Base-by-base conservation (phyloP, 1,140 invertebrate genomes). In the Cecropterus lyciades region DNA sequence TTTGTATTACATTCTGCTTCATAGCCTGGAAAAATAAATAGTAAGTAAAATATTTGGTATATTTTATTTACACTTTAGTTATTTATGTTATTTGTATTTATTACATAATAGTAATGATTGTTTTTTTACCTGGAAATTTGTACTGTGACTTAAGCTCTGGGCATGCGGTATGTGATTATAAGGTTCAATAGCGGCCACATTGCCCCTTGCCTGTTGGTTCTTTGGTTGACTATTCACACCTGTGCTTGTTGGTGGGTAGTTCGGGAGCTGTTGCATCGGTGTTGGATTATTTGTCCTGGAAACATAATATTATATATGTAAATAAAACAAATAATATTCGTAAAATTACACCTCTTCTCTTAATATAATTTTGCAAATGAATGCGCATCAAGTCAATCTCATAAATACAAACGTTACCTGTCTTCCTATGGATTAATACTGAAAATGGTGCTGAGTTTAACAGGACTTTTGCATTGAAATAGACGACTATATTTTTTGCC, bases 111-210 rank as follows among this genome's bases (percentile, higher is more conserved):
- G 7, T 7, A 30, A 30, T 4, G 27, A 5, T 30, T 30, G 27
- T 30, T 63, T 53, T n/a, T 1, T 76, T 80, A 92, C 92, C 85
- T 93, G 92, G 68, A 91, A 89, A 65, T 93, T 92, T 20, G 82
- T 82, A 60, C 87, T 90, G 78, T 92, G 89, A 65, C 85, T 93
- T 71, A 94, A 93, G 65, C 94, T 94, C 67, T 93, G 94, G 60
- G 94, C 94, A 69, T 95, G 95, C 7, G 96, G 96, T 73, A 96
- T 95, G 77, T 97, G 96, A 74, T 97, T 97, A 78, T 97, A 98
- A 0, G 97, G 97, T 80, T 98, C 97, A 1, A 98, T 96, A 6
- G 97, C 97, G 0, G 97, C 97, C 52, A 98, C 95, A 83, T 97
- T 97, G 15, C 95, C 95, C 75, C 94, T 82, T 43, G 93, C 85